A percentile compares a stretch with the other conserved stretches of the same genome.
Evolutionary conservation across 2,113 vertebrate genomes (phyloP).

Genomic region (Coregonus clupeaformis): DNA sequence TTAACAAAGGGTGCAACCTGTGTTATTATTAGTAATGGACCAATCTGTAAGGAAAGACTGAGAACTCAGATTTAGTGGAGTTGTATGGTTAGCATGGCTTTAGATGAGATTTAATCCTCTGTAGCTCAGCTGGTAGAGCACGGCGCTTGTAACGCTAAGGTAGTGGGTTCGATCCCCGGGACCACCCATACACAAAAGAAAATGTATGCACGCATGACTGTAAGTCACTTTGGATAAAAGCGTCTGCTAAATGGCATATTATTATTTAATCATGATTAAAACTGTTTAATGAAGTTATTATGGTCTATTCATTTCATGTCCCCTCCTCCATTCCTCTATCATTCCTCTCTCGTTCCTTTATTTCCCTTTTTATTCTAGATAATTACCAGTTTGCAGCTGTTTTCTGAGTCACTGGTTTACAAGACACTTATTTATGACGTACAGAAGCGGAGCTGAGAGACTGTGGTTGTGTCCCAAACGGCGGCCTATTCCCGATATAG

Average conservation of each 20-base stretch:
- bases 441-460: not conserved
- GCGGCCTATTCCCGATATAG: too few species aligned
- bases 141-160: too few species aligned
- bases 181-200: too few species aligned
- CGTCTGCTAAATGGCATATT: too few species aligned
- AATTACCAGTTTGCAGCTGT: constrained; percentile 21
- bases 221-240: too few species aligned
- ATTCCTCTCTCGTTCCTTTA: constrained; percentile 15
- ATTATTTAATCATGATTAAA: too few species aligned
- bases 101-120: not conserved
- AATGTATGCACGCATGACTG: too few species aligned
- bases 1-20: not conserved
- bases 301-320: constrained; percentile 41
- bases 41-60: not conserved
- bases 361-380: constrained; percentile 44
- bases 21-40: too few species aligned
- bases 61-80: not conserved
- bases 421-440: constrained; percentile 41
- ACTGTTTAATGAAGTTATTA: constrained; percentile 1
- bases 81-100: not conserved
- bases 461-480: too few species aligned
- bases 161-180: too few species aligned
- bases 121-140: too few species aligned
- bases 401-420: constrained; percentile 42
- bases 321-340: constrained; percentile 14